phyloP scores from a whole-genome alignment of 2,888 invertebrate species.

The Agonopterix arenella region DNA sequence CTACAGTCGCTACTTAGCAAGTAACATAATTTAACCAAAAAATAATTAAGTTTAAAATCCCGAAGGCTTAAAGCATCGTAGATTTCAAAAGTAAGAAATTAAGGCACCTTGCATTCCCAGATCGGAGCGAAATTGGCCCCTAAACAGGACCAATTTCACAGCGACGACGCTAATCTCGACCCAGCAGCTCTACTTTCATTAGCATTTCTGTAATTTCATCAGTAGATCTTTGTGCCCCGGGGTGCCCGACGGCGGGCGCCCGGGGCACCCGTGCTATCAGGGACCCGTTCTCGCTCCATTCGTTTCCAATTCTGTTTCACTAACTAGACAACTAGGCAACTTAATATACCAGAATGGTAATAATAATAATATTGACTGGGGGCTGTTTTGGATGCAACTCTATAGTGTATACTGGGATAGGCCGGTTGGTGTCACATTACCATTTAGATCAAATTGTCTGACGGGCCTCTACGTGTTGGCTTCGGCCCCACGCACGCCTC shows the following conservation, averaged over 20 bases:
- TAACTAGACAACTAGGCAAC: conserved; percentile 41
- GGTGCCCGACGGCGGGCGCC: conserved; percentile 17
- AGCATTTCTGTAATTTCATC: conserved; percentile 69
- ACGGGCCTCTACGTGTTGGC: too few species aligned
- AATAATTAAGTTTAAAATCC: too few species aligned
- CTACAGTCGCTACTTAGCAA: too few species aligned
- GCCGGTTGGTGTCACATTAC: too few species aligned
- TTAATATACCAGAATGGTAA: conserved; percentile 1
- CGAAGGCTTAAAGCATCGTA: not conserved
- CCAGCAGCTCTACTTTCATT: conserved; percentile 58
- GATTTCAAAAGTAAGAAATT: conserved; percentile 1
- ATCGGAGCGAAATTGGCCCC: conserved; percentile 37
- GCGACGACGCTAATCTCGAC: conserved; percentile 53
- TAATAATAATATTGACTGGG: too few species aligned
- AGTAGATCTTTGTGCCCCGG: conserved; percentile 30
- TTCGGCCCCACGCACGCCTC: too few species aligned
- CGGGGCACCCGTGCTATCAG: conserved; percentile 14
- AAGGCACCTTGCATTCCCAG: conserved; percentile 14
- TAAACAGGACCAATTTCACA: conserved; percentile 54
- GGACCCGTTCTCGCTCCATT: conserved; percentile 37
- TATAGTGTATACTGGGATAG: too few species aligned
- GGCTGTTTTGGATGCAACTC: too few species aligned
- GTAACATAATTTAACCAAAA: too few species aligned
- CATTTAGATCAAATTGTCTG: too few species aligned
- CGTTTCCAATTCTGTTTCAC: conserved; percentile 36